These are phyloP conservation scores for Aporrectodea caliginosa DNA, from an alignment of 1,140 invertebrate species.

Conservation along the genomic window DNA sequence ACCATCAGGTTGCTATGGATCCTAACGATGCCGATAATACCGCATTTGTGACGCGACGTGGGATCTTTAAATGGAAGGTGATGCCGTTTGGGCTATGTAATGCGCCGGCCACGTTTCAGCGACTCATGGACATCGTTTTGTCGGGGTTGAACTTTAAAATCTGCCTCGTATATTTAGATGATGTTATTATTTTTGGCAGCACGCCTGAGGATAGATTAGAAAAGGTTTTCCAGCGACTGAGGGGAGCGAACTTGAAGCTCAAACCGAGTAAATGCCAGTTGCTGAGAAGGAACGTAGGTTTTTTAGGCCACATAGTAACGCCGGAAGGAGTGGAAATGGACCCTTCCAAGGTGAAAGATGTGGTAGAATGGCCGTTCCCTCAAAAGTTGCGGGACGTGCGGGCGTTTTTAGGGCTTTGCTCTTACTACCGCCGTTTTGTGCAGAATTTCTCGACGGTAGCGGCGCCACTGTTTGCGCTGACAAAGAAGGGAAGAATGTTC, in stretches of 20 bases:
- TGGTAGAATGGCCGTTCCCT: slow-evolving; percentile 28
- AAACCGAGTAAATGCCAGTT: slow-evolving; percentile 35
- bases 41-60: slow-evolving; percentile 11
- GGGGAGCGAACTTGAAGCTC: slow-evolving; percentile 30
- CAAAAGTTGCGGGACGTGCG: not conserved
- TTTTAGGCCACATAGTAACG: too few species aligned
- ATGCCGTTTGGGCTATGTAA: too few species aligned
- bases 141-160: slow-evolving; percentile 20
- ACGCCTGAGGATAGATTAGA: slow-evolving; percentile 30
- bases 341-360: slow-evolving; percentile 42
- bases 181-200: slow-evolving; percentile 35
- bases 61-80: slow-evolving; percentile 20
- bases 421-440: slow-evolving; percentile 5
- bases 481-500: too few species aligned
- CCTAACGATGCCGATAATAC: slow-evolving; percentile 24
- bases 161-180: slow-evolving; percentile 38
- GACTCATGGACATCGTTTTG: slow-evolving; percentile 40
- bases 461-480: too few species aligned
- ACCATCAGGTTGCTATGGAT: too few species aligned
- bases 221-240: slow-evolving; percentile 35
- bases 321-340: too few species aligned
- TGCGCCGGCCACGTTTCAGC: slow-evolving; percentile 41
- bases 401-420: not conserved
- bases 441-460: slow-evolving; percentile 1
- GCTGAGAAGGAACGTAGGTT: slow-evolving; percentile 35